A percentile compares a stretch with the other conserved stretches of the same genome.
Conservation (phyloP, 2,888 invertebrate species). For the Spodoptera picta region DNA sequence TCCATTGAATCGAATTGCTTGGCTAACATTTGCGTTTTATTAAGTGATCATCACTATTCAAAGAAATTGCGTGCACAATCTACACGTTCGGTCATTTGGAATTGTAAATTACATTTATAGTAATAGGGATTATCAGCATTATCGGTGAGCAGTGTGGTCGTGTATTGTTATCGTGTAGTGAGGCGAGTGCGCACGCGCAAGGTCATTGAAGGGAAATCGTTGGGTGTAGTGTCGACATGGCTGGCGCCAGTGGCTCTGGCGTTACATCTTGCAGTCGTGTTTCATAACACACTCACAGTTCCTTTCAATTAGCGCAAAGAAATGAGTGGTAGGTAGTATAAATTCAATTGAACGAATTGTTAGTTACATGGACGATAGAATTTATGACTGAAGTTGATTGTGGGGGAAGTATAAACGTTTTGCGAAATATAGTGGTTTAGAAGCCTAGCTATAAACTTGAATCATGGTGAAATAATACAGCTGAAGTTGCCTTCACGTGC, state of each 20-base stretch:
- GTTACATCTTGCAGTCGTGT: constrained; percentile 78
- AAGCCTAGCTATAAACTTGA: constrained; percentile 42
- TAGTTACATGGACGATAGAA: constrained; percentile 40
- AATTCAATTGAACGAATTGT: constrained; percentile 54
- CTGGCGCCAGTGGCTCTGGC: constrained; percentile 68
- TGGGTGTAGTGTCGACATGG: constrained; percentile 77
- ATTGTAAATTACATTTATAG: constrained; percentile 45
- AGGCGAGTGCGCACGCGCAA: constrained; percentile 75
- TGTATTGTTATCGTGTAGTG: constrained; percentile 72
- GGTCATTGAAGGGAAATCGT: constrained; percentile 87
- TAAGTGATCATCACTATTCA: constrained; percentile 59
- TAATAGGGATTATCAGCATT: constrained; percentile 61
- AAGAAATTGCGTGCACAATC: constrained; percentile 37
- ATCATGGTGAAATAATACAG: constrained; percentile 41
- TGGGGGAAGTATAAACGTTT: constrained; percentile 45
- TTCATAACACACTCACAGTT: constrained; percentile 74
- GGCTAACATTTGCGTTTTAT: constrained; percentile 57
- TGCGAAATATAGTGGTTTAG: constrained; percentile 43
- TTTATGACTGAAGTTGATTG: constrained; percentile 46
- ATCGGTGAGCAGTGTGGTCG: constrained; percentile 65
- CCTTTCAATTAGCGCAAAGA: constrained; percentile 67
- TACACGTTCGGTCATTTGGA: constrained; percentile 34
- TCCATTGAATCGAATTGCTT: constrained; percentile 58
- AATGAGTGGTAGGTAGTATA: constrained; percentile 55
- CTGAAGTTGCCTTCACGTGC: constrained; percentile 45